Base-by-base conservation (phyloP, 2,888 invertebrate genomes). In the Drosophila hawaiiensis region DNA sequence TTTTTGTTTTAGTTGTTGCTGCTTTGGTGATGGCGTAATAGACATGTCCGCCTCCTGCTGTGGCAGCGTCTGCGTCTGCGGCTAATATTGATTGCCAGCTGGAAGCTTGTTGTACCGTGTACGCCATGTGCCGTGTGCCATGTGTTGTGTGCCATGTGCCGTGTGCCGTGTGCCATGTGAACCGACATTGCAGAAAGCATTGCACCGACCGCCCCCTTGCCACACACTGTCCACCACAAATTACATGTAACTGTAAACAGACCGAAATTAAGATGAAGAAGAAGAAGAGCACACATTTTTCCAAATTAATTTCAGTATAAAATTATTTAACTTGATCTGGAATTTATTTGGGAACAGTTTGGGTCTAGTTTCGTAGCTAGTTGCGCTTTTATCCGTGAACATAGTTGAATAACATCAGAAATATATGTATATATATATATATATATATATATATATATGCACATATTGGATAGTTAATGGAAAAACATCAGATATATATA, bases 21-120 rank as follows among this genome's bases (percentile, higher is more conserved):
- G 68, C 65, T 73, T 60, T 68, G 69, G 61, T 64, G 86, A 84
- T 87, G 87, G 89, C 87, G 90, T 90, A 88, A 90, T 84, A 90
- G 76, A 80, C 89, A 81, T 73, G 82, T 76, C 76, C 82, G 76
- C 68, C 76, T 70, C 72, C 72, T 73, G 76, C 87, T 73, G 78
- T 55, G 79, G 64, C 67, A 67, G 71, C 80, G 78, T 71, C 77
- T 68, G 50, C 66, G 68, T 56, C 70, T 67, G 68, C 59, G 25
- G 25, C 62, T 76, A 60, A 66, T 72, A 78, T 80, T 78, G 79
- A 79, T 80, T 81, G 65, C 78, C 78, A 77, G 77, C 73, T 78
- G 80, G 76, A 80, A 80, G 65, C 68, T 76, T 61, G 53, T 68
- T 78, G 53, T 58, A 58, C 65, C 55, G 37, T 76, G 71, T 63